Percentiles rank a stretch among this genome's conserved stretches.
phyloP scores from a whole-genome alignment of 2,113 vertebrate genomes.

The Rattus rattus region DNA sequence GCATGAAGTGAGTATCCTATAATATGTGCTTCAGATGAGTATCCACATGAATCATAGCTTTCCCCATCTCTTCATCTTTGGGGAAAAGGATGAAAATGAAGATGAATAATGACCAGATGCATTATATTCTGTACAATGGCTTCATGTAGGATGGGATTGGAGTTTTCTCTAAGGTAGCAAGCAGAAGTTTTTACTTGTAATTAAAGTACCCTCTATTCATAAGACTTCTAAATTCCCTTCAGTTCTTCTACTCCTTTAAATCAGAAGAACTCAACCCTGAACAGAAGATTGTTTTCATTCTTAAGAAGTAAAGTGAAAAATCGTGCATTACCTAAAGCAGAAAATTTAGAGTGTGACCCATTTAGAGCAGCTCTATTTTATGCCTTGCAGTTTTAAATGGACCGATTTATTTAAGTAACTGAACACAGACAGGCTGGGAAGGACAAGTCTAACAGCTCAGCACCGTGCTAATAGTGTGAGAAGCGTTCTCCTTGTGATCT shows the following conservation, averaged over 20 bases:
- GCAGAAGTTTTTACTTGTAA: constrained; percentile 5
- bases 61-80: constrained; percentile 2
- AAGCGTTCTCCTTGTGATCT: constrained; percentile 41
- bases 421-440: constrained; percentile 27
- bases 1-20: background rate
- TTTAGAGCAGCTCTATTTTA: constrained; percentile 65
- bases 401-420: constrained; percentile 71
- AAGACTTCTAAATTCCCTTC: constrained; percentile 63
- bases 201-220: constrained; percentile 40
- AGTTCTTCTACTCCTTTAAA: constrained; percentile 58
- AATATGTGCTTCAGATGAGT: constrained; percentile 23
- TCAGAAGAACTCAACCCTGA: constrained; percentile 49
- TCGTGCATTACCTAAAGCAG: constrained; percentile 62
- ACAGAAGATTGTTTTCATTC: constrained; percentile 50
- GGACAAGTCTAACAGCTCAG: constrained; percentile 47
- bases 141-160: constrained; percentile 9
- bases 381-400: constrained; percentile 62
- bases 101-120: constrained; percentile 9
- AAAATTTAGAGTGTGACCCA: constrained; percentile 65
- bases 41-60: background rate
- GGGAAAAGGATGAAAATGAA: background rate
- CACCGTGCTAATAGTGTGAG: background rate
- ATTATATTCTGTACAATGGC: constrained; percentile 13
- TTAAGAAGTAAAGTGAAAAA: constrained; percentile 66
- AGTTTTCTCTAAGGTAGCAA: constrained; percentile 20